phyloP scores from a whole-genome alignment of 2,888 invertebrate species.

The Pseudanteris insignis region DNA sequence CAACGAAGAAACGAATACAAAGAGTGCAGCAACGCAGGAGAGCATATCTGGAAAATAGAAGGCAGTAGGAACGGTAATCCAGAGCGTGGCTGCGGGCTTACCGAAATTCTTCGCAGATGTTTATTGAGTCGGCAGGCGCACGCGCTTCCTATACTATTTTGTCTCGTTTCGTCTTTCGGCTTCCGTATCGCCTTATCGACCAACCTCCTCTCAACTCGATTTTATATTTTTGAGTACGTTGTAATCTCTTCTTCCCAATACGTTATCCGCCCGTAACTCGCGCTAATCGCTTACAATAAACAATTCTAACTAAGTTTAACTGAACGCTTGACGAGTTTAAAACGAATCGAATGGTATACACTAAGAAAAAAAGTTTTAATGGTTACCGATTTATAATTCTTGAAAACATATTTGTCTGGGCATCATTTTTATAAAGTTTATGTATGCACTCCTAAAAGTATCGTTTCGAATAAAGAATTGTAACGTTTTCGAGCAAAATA shows the following conservation, averaged over 20 bases:
- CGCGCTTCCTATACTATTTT: slow-evolving; percentile 57
- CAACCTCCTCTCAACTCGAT: slow-evolving; percentile 25
- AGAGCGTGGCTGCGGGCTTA: slow-evolving; percentile 62
- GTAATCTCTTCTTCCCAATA: slow-evolving; percentile 11
- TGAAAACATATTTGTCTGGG: too few relatives aligned
- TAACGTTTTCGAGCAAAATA: too few relatives aligned
- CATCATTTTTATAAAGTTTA: too few relatives aligned
- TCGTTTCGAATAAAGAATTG: too few relatives aligned
- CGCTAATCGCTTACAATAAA: too few relatives aligned
- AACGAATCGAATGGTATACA: too few relatives aligned
- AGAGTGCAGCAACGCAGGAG: slow-evolving; percentile 23
- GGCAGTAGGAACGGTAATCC: slow-evolving; percentile 62
- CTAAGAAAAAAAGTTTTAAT: too few relatives aligned
- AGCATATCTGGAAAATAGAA: slow-evolving; percentile 51
- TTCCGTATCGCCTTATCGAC: slow-evolving; percentile 27
- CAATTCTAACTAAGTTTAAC: too few relatives aligned
- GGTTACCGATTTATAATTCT: too few relatives aligned
- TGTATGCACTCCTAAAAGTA: too few relatives aligned
- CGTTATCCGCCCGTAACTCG: background rate
- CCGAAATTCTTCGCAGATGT: slow-evolving; percentile 62
- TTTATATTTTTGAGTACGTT: slow-evolving; percentile 19
- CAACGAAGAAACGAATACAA: slow-evolving; percentile 22
- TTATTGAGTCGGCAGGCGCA: slow-evolving; percentile 64
- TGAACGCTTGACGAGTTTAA: too few relatives aligned
- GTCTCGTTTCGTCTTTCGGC: slow-evolving; percentile 48